Base-by-base conservation (phyloP, 2,888 invertebrate genomes). In the Oscheius sp. region DNA sequence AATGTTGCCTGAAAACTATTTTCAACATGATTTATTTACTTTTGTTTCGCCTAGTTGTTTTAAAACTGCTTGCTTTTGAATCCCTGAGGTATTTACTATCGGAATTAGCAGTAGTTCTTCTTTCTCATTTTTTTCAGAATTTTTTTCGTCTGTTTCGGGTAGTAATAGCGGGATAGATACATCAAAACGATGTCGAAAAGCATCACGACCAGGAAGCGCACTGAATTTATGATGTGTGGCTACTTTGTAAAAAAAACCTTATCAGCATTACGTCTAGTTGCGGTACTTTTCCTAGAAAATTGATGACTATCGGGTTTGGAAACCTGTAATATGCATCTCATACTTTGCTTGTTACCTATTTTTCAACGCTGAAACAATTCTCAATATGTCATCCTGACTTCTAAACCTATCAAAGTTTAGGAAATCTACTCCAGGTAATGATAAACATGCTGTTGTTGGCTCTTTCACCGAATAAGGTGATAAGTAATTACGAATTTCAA, bases 101-200 rank as follows among this genome's bases (percentile, higher is more conserved):
- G 57, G 26, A 57, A 57, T 57, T 14, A 57, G 41, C 20, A 57
- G 33, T 2, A 32, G 6, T 1, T 54, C 33, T 33, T 32, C 24
- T 22, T 4, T 32, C 54, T 33, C 33, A 20, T 32, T 54, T 20
- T 2, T 12, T 14, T 6, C 5, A 47, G 24, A 22, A 24, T 3
- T 24, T n/a, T 47, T n/a, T 14, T 26, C 6, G 14, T 2, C 9
- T 17, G 17, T 1, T 12, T 32, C 20, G 12, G 65, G 32, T 5
- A 65, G n/a, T n/a, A 65, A 20, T 4, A 62, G 47, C 3, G 70
- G 67, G 17, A 70, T 54, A 3, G 70, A 67, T 2, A 70, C 30
- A 44, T 70, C 70, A 36, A 62, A 70, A 1, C 67, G 54, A 0
- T 20, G 70, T 3, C 70, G 66, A 45, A 51, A 67, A 2, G 22